Evolutionary conservation across 2,113 vertebrate genomes (phyloP).

Genomic region (Erythrocebus patas): DNA sequence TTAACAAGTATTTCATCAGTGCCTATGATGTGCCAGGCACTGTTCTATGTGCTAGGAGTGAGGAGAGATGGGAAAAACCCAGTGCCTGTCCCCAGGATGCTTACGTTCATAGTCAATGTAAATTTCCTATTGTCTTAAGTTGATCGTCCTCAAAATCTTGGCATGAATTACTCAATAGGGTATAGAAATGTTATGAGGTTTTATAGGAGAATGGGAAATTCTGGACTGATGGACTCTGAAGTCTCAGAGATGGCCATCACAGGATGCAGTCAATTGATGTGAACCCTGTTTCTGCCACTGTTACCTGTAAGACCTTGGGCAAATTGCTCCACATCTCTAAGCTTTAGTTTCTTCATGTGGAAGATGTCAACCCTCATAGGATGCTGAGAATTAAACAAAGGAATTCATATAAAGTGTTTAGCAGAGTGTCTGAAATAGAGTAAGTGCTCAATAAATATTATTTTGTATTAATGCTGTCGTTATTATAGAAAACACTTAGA

Average conservation of each 20-base stretch:
- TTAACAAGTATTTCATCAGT: not conserved
- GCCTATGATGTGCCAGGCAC: not conserved
- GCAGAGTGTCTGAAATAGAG: not conserved
- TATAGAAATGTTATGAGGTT: not conserved
- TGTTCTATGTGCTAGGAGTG: not conserved
- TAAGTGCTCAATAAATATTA: slow-evolving; percentile 25
- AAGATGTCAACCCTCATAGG: not conserved
- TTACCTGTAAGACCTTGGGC: not conserved
- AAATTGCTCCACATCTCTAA: not conserved
- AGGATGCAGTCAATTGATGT: not conserved
- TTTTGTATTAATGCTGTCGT: slow-evolving; percentile 31
- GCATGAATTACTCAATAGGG: not conserved
- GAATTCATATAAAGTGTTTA: not conserved
- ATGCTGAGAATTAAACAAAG: not conserved
- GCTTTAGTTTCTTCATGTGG: slow-evolving; percentile 14
- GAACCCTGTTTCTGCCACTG: not conserved
- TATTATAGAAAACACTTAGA: slow-evolving; percentile 36
- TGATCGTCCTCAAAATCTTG: not conserved
- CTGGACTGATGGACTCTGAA: not conserved
- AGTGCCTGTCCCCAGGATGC: not conserved
- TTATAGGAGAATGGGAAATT: not conserved
- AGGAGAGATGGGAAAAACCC: rapidly evolving
- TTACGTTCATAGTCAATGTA: rapidly evolving
- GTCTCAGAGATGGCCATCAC: not conserved
- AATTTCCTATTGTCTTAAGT: not conserved